Evolutionary conservation across 2,797 vertebrate species (phyloP), one percentile per base, ranked within the genome.

Genomic region (Syncerus caffer): DNA sequence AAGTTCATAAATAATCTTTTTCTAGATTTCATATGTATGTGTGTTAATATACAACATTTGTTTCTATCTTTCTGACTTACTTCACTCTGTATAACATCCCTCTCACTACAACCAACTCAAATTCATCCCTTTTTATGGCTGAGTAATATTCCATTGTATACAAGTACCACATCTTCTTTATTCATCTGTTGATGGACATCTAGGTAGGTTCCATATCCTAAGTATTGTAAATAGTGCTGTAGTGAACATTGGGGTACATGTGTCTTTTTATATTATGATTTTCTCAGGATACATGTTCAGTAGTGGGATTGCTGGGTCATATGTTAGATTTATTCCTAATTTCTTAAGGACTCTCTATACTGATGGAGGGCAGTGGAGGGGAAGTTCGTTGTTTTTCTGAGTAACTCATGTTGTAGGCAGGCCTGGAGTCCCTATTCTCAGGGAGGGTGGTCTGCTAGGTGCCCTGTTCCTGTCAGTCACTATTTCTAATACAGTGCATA

Each of bases 371-470:
- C 11, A 42, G 1, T 13, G 8, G 2, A 45, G 11, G 29, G 71
- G 3, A 8, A 17, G 38, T 47, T 84, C 3, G 19, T 11, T 50
- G 9, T 21, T 60, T 45, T 31, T 12, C 34, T 53, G 45, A 34
- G n/a, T 34, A 47, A 85, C 6, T 23, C 34, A 31, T 25, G 16
- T 2, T 7, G 9, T 42, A 53, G 10, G 47, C 45, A n/a, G 38
- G 60, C 29, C 23, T 2, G 53, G 29, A 7, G 12, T 53, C 4
- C 19, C 10, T 47, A n/a, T 3, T 25, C 31, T 62, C 51, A 53
- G 27, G 38, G 1, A 93, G 0, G 10, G 3, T 21, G 17, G 3
- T 74, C 25, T 3, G 4, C 13, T 3, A 57, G 23, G 29, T 31
- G 4, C 38, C 25, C 42, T 38, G 21, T 4, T 0, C 14, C 6